phyloP scores from a whole-genome alignment of 2,888 invertebrate genomes.

The Drosophila planitibia region DNA sequence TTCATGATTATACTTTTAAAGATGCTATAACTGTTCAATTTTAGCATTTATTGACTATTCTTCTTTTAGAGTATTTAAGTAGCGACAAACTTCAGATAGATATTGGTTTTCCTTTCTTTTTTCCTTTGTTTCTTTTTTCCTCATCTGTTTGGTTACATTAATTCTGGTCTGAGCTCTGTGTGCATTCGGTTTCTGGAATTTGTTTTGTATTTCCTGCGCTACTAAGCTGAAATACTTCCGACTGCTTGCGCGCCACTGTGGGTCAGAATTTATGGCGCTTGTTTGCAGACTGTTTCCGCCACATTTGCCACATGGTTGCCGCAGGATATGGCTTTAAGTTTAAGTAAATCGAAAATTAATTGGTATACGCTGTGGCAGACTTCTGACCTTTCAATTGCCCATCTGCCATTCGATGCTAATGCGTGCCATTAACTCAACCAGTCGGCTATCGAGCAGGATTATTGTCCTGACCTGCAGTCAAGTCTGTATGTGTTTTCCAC shows the following conservation, averaged over 20 bases:
- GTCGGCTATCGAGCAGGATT: conserved; percentile 41
- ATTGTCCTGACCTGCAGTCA: conserved; percentile 27
- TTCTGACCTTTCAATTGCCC: conserved; percentile 57
- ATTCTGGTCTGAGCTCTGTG: conserved; percentile 39
- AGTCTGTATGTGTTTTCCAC: conserved; percentile 5
- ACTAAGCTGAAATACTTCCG: conserved; percentile 75
- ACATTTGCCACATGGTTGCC: conserved; percentile 66
- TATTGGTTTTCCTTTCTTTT: neutral
- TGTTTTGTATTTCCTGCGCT: conserved; percentile 72
- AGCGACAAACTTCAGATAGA: conserved; percentile 23
- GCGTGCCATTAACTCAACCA: conserved; percentile 40
- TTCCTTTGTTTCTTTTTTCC: neutral
- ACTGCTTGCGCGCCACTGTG: conserved; percentile 56
- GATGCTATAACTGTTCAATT: neutral
- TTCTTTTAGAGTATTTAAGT: conserved; percentile 31
- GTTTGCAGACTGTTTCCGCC: conserved; percentile 67
- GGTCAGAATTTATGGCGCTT: conserved; percentile 69
- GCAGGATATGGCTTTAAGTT: conserved; percentile 43
- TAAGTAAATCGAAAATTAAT: conserved; percentile 59
- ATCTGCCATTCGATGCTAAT: conserved; percentile 4
- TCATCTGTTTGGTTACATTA: conserved; percentile 66
- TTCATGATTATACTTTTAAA: neutral
- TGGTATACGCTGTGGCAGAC: conserved; percentile 43
- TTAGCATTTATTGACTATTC: neutral
- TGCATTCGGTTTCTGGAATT: conserved; percentile 51